Evolutionary conservation across 1,140 invertebrate species (phyloP).

Genomic region (Wasmannia auropunctata): DNA sequence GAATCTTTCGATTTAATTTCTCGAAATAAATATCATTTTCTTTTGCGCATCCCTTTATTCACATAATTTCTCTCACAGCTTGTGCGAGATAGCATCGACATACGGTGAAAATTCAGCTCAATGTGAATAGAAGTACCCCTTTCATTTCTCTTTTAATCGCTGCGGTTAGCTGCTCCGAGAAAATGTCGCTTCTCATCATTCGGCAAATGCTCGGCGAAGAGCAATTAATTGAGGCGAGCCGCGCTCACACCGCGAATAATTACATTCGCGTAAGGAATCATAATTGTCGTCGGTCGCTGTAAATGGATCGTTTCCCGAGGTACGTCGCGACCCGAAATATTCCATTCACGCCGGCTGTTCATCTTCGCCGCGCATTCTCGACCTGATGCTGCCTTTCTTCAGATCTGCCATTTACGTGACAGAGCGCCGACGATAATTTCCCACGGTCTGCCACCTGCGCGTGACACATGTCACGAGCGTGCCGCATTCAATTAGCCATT

Average conservation of each 20-base stretch:
- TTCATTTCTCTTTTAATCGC: slow-evolving; percentile 40
- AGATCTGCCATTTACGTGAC: slow-evolving; percentile 8
- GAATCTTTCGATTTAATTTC: not conserved
- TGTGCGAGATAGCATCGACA: not conserved
- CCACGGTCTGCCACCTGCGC: not conserved
- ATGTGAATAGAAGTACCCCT: slow-evolving; percentile 17
- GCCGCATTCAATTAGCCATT: slow-evolving; percentile 27
- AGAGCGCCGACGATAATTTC: slow-evolving; percentile 47
- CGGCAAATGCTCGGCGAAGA: slow-evolving; percentile 25
- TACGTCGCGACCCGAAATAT: slow-evolving; percentile 43
- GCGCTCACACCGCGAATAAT: slow-evolving; percentile 45
- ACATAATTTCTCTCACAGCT: not conserved
- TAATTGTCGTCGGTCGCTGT: slow-evolving; percentile 54
- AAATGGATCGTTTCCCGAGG: slow-evolving; percentile 30
- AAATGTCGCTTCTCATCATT: slow-evolving; percentile 5
- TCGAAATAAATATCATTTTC: not conserved
- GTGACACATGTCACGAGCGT: slow-evolving; percentile 36
- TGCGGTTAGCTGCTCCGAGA: slow-evolving; percentile 10
- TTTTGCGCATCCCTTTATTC: not conserved
- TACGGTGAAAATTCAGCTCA: not conserved
- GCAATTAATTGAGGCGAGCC: slow-evolving; percentile 65
- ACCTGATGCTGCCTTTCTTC: slow-evolving; percentile 3
- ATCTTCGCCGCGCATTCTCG: not conserved
- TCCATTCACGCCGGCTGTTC: slow-evolving; percentile 50
- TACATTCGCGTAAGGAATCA: slow-evolving; percentile 64